Evolutionary conservation across 2,797 vertebrate species (phyloP), one percentile per base, ranked within the genome.

Genomic region (Avahi laniger): DNA sequence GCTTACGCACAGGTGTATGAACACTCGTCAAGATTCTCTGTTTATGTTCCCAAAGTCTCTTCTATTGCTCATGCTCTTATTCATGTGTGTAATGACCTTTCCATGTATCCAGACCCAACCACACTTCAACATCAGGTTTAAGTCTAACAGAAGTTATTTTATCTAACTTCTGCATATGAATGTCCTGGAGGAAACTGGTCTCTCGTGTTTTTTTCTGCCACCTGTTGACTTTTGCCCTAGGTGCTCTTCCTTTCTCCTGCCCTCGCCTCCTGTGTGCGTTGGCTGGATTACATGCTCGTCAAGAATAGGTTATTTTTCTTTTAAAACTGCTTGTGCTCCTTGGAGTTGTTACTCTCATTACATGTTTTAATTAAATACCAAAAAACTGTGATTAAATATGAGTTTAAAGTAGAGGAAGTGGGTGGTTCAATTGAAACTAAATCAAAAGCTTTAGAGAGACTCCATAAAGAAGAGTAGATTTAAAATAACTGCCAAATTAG

Each of bases 401-500:
- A 81, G 50, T 65, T 93, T 79, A 86, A 93, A 79, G 73, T 30
- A 86, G 61, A 95, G 61, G 85, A 95, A 91, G 73, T 90, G 89
- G 67, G 50, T 43, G 65, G 83, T 87, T 94, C 93, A 52, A 54
- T 63, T 93, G 38, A 82, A 94, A 93, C 82, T 91, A 88, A 94
- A 94, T 96, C 79, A 93, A 78, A 93, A 85, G 78, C 78, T 89
- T 92, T 54, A 57, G 67, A 69, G 85, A 95, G 69, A 61, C 57
- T 75, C 75, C 17, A 0, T 78, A 50, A 80, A 48, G 76, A 93
- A 65, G 78, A 79, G 46, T 46, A n/a, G 46, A 72, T 96, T 92
- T 69, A 91, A 93, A 91, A 79, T 91, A 69, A 73, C 88, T 96
- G 93, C 87, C 88, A 83, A 59, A 91, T 89, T 91, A 92, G 85